Base-by-base conservation (phyloP, 2,888 invertebrate genomes). In the Calliphora vomitoria region DNA sequence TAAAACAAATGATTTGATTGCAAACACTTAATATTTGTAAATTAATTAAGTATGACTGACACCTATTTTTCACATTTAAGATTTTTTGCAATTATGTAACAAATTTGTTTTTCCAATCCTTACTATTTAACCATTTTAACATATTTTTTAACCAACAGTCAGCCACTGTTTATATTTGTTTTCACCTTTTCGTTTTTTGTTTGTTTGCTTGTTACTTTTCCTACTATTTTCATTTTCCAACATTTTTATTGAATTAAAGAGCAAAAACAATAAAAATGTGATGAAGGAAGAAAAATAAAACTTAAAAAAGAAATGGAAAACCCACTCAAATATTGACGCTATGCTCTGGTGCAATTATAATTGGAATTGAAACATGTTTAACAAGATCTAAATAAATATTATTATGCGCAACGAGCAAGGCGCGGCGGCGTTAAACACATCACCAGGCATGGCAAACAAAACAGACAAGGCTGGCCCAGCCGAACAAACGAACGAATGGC, bases 281-380 rank as follows among this genome's bases (percentile, higher is more conserved):
- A 69, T 68, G 66, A 58, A 79, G 10, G 53, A 78, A 75, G 60
- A 75, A 74, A 86, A 79, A 55, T 62, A 75, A 66, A 82, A 58
- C 64, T 62, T 20, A 58, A 35, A 35, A 35, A 76, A 47, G 60
- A 84, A 82, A 84, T 62, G 68, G 31, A 81, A 82, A 88, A 75
- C 82, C 85, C 85, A 85, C 82, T 76, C 85, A 82, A 85, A 85
- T 80, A 88, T 88, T 75, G 85, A 88, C 79, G 82, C 80, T 82
- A 66, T 82, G 75, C 85, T 85, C 71, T 75, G 82, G 18, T 76
- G 85, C 88, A 80, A 88, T 89, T 89, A 87, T 89, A 89, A 89
- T 89, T 89, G 88, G 89, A 89, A 89, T 88, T 83, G 87, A 89
- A 89, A 89, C 88, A 89, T 88, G 89, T 89, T 89, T 89, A 88